Percentiles rank a stretch among this genome's conserved stretches.
These are phyloP conservation scores for Tragelaphus strepsiceros DNA, from an alignment of 2,113 vertebrate species.

Conservation along the genomic window DNA sequence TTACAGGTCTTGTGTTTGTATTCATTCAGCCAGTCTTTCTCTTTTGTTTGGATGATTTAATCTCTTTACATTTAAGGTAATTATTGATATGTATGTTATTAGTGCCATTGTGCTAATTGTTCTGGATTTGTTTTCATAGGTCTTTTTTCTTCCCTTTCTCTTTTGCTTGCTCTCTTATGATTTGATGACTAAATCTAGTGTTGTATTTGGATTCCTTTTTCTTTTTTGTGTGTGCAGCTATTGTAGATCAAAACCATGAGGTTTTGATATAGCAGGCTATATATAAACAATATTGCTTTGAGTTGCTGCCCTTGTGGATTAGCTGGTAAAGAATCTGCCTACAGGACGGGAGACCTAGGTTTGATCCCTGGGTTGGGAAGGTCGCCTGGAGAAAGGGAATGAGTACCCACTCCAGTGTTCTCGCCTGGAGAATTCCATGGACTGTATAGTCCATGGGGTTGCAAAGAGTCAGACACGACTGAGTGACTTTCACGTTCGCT, in stretches of 20 bases:
- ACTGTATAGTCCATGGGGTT: not conserved
- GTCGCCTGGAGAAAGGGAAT: not conserved
- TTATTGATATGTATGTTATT: not conserved
- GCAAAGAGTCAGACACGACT: not conserved
- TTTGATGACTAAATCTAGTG: not conserved
- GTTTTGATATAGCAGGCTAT: not conserved
- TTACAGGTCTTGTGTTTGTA: not conserved
- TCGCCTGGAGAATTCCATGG: not conserved
- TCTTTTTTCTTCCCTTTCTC: not conserved
- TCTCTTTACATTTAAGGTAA: not conserved
- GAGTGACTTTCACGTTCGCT: rapidly evolving
- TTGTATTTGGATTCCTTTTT: not conserved
- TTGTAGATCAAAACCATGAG: not conserved
- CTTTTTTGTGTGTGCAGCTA: not conserved
- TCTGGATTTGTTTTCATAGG: not conserved
- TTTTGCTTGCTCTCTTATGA: not conserved
- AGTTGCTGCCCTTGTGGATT: not conserved
- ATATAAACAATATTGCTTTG: not conserved
- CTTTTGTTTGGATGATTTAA: not conserved
- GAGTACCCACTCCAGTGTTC: not conserved
- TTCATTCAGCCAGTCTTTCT: not conserved
- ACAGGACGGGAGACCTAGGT: not conserved
- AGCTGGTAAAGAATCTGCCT: not conserved
- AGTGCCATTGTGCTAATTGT: not conserved
- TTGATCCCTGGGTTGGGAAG: not conserved